phyloP scores from a whole-genome alignment of 1,140 invertebrate genomes.

The Aphelinus certus region DNA sequence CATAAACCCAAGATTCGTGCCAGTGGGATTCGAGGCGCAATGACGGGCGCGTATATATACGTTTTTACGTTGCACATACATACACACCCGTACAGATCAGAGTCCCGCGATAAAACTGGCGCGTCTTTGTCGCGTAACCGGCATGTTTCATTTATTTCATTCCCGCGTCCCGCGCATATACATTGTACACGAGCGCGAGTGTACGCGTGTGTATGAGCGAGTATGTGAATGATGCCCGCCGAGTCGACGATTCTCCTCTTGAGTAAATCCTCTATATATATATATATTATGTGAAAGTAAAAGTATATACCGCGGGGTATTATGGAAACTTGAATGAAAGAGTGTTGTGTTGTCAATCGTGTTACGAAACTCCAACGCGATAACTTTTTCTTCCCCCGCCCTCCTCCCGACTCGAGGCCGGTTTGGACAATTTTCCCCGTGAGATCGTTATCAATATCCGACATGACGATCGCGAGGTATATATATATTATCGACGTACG shows the following conservation, averaged over 20 bases:
- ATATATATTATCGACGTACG: too few species aligned
- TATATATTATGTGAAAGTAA: constrained; percentile 31
- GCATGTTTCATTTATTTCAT: constrained; percentile 8
- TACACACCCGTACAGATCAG: too few species aligned
- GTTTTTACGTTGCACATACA: too few species aligned
- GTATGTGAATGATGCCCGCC: neutral
- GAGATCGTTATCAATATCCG: too few species aligned
- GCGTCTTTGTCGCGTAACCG: constrained; percentile 18
- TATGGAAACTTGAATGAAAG: constrained; percentile 9
- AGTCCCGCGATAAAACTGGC: constrained; percentile 21
- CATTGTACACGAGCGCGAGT: too few species aligned
- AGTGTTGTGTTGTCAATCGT: constrained; percentile 24
- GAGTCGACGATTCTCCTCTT: constrained; percentile 6
- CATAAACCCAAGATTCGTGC: too few species aligned
- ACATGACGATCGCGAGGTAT: too few species aligned
- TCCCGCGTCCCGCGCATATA: neutral
- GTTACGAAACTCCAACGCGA: constrained; percentile 23
- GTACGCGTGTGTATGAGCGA: neutral
- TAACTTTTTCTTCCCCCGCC: too few species aligned
- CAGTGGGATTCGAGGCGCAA: too few species aligned
- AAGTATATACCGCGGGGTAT: constrained; percentile 7
- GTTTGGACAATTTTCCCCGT: too few species aligned
- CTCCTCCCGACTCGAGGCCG: too few species aligned
- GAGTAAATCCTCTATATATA: neutral
- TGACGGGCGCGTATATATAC: too few species aligned